These are phyloP conservation scores for Bellardia bayeri DNA, from an alignment of 2,888 invertebrate genomes.

Conservation along the genomic window DNA sequence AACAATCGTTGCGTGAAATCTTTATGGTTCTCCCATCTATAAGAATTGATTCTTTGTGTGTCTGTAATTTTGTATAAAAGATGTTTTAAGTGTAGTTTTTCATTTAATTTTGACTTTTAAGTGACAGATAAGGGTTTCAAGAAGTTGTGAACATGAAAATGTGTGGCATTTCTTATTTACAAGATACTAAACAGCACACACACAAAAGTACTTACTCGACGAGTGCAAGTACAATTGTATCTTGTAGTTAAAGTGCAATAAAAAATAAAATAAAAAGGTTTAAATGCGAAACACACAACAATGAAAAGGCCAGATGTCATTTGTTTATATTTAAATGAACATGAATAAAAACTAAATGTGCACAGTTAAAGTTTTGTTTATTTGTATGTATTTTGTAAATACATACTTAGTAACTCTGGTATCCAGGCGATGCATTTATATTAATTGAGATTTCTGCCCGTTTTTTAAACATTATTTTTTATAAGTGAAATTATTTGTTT, in stretches of 20 bases:
- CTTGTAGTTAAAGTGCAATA: constrained; percentile 46
- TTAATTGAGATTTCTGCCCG: constrained; percentile 52
- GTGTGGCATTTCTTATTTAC: constrained; percentile 38
- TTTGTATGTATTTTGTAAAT: neutral
- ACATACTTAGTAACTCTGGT: neutral
- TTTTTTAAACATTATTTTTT: neutral
- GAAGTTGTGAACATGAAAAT: constrained; percentile 47
- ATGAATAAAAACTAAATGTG: constrained; percentile 13
- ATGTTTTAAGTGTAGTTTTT: constrained; percentile 43
- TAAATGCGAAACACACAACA: constrained; percentile 3
- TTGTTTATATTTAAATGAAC: constrained; percentile 46
- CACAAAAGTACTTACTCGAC: neutral
- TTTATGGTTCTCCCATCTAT: no score
- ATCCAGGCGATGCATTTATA: constrained; percentile 26
- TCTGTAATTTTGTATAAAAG: neutral
- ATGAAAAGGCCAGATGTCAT: constrained; percentile 59
- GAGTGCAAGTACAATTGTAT: constrained; percentile 9
- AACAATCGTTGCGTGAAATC: no score
- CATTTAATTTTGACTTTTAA: constrained; percentile 51
- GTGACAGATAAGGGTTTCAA: constrained; percentile 62
- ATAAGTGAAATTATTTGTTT: constrained; percentile 29
- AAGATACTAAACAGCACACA: constrained; percentile 1
- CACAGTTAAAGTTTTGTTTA: constrained; percentile 4
- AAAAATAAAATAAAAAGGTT: constrained; percentile 37
- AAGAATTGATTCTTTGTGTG: neutral